Evolutionary conservation across 2,797 vertebrate genomes (phyloP).

Genomic region (Microctenopoma lineatum): DNA sequence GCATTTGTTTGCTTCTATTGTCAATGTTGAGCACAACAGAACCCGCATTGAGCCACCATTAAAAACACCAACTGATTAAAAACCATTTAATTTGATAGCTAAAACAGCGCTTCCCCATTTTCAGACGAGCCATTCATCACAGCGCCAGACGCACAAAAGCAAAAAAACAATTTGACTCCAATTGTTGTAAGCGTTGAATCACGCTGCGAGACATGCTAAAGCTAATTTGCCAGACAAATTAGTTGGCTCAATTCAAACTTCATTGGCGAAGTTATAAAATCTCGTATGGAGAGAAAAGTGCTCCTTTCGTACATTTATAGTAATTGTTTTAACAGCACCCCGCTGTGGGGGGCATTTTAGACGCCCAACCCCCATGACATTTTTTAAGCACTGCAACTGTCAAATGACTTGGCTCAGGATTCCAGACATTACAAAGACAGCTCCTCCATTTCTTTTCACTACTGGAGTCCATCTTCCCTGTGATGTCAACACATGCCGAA

Average conservation of each 20-base stretch:
- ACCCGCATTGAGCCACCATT: constrained; percentile 70
- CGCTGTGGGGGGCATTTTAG: constrained; percentile 75
- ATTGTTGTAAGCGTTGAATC: constrained; percentile 78
- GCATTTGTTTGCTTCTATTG: constrained; percentile 73
- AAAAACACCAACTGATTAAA: constrained; percentile 83
- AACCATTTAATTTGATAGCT: constrained; percentile 84
- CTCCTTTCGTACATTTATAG: constrained; percentile 77
- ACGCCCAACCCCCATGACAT: constrained; percentile 74
- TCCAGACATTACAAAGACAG: constrained; percentile 68
- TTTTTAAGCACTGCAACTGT: constrained; percentile 74
- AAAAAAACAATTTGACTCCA: constrained; percentile 83
- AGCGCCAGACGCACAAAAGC: constrained; percentile 76
- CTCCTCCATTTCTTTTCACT: constrained; percentile 75
- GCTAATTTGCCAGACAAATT: constrained; percentile 84
- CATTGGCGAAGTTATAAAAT: constrained; percentile 81
- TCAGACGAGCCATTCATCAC: constrained; percentile 77
- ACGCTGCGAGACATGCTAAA: constrained; percentile 83
- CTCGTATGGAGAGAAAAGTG: constrained; percentile 77
- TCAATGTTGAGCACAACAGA: constrained; percentile 78
- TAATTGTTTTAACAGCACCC: constrained; percentile 80
- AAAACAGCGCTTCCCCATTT: constrained; percentile 75
- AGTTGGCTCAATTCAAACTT: constrained; percentile 79
- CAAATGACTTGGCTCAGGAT: constrained; percentile 77
- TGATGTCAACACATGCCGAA: constrained; percentile 77
- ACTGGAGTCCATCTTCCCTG: constrained; percentile 80